phyloP scores from a whole-genome alignment of 2,113 vertebrate genomes.

The Brachyistius frenatus region DNA sequence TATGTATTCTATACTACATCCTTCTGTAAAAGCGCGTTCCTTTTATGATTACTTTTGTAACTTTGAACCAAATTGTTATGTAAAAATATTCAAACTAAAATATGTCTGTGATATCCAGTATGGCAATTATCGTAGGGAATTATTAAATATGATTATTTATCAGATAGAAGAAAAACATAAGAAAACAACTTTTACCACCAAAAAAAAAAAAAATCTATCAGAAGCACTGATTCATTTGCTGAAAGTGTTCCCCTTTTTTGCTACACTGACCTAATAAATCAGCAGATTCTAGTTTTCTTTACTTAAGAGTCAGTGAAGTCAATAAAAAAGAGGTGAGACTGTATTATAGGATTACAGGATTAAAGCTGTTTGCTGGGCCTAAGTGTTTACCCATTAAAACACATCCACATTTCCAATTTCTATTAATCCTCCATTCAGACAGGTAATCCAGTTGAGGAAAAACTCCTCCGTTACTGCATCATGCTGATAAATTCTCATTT shows the following conservation, averaged over 20 bases:
- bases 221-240: background rate
- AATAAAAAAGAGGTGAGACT: conserved; percentile 30
- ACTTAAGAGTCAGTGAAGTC: background rate
- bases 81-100: too few relatives aligned
- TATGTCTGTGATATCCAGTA: too few relatives aligned
- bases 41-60: too few relatives aligned
- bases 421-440: conserved; percentile 51
- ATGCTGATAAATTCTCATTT: conserved; percentile 24
- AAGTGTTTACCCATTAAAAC: conserved; percentile 42
- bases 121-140: too few relatives aligned
- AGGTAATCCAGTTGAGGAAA: conserved; percentile 50
- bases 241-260: background rate
- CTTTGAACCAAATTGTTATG: too few relatives aligned
- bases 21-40: too few relatives aligned
- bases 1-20: too few relatives aligned
- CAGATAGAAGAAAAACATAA: too few relatives aligned
- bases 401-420: conserved; percentile 32
- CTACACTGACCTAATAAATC: background rate
- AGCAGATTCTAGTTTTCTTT: conserved; percentile 11
- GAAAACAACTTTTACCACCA: too few relatives aligned
- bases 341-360: conserved; percentile 54
- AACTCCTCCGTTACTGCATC: conserved; percentile 4
- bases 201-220: too few relatives aligned
- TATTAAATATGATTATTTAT: too few relatives aligned
- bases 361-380: conserved; percentile 23